Evolutionary conservation across 2,888 invertebrate genomes (phyloP), one percentile per base, ranked within the genome.

Genomic region (Callimorpha dominula): DNA sequence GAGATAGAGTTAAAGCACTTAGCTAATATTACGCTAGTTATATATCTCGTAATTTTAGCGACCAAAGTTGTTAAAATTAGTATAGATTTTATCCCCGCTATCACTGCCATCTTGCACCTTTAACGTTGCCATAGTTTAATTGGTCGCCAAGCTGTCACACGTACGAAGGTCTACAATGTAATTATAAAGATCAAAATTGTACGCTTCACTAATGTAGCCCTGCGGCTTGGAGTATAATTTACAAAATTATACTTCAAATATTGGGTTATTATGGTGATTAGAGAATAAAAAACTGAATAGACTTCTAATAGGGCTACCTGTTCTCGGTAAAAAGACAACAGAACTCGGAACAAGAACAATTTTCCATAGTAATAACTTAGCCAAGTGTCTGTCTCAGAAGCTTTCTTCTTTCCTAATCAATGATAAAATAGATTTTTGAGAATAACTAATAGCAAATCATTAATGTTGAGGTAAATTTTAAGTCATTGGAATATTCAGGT

Each of bases 121-220:
- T 11, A 63, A 60, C 70, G 70, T 70, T 66, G 75, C 72, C 73
- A 84, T 79, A 87, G 84, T 86, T 79, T 87, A 88, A 84, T 86
- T 86, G 86, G 87, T 87, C 83, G 85, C 84, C 84, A 84, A 82
- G 78, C 83, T 84, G 86, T 84, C 86, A 86, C 88, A 86, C 81
- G 84, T 79, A 78, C 75, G 84, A 86, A 87, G 87, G 86, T 86
- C 82, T 78, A 79, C 81, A 83, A 86, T 76, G 81, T 85, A 86
- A 89, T 89, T 87, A 88, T 77, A 81, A 77, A 78, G 72, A 77
- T 74, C 75, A 62, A 78, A 83, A 82, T 83, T 78, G 74, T 83
- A 81, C 70, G 70, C 68, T 65, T 73, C 71, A 76, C 72, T 72
- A 76, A 73, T 49, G 52, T 64, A 65, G 72, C 65, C 68, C 68